Base-by-base conservation (phyloP, 2,797 vertebrate genomes). In the Melanotaenia maccullochi region DNA sequence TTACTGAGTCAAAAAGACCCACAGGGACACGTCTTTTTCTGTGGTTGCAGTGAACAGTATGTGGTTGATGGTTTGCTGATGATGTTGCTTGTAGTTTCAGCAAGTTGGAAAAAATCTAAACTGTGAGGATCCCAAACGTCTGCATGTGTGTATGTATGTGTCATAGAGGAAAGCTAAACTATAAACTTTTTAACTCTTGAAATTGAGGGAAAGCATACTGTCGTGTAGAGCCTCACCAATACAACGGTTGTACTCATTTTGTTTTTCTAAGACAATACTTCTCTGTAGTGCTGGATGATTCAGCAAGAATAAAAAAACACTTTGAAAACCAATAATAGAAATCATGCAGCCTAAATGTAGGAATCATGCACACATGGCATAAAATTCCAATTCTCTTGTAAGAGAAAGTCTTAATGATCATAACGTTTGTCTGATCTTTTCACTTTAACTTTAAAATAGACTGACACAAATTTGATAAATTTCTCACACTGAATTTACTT, bases 41-140 rank as follows among this genome's bases (percentile, higher is more conserved):
- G 1, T 57, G 59, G 78, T 78, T 22, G 33, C 18, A 69, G 36
- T 55, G 65, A 76, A 75, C 71, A 62, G 52, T 65, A 35, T 71
- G 62, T 36, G 18, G 47, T 35, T 61, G 72, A 76, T 78, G 59
- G 62, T 62, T 79, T 38, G 40, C 49, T 74, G 60, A 80, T 68
- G 71, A 25, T 71, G 36, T 30, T 28, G 60, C 47, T 55, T 68
- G 36, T 65, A 52, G 32, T 72, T 67, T 78, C 24, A 18, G 55
- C 52, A 62, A 20, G 49, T 51, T 47, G 5, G 35, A 59, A 38
- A 22, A 61, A 55, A 35, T 22, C 9, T 63, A 61, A 7, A 20
- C 30, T 51, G 30, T 52, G 42, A 54, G 16, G 18, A 60, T 60
- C 14, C 40, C 33, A 22, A 7, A 13, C 24, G 42, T 57, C 32